Evolutionary conservation across 2,113 vertebrate species (phyloP).

Genomic region (Otus sunia): DNA sequence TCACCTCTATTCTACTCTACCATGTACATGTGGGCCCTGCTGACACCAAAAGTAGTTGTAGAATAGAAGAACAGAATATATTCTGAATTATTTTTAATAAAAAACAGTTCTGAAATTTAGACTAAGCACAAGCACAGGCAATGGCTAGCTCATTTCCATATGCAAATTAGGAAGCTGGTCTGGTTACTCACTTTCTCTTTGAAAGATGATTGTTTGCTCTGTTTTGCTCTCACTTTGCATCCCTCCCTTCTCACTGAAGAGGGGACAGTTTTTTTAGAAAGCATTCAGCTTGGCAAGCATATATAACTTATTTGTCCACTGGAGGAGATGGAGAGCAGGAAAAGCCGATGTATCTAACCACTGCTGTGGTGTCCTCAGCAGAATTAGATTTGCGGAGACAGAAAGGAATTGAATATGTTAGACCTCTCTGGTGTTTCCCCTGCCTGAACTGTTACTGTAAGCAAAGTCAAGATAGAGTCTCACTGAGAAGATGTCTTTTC

Average conservation of each 20-base stretch:
- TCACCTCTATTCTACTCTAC: background rate
- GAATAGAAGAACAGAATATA: background rate
- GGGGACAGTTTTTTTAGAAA: background rate
- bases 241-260: background rate
- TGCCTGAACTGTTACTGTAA: background rate
- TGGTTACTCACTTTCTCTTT: background rate
- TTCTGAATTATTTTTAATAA: background rate
- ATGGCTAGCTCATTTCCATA: background rate
- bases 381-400: background rate
- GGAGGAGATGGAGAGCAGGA: background rate
- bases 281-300: background rate
- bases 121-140: background rate
- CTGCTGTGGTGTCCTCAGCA: background rate
- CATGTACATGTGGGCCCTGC: accelerated
- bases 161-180: background rate
- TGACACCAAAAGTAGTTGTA: background rate
- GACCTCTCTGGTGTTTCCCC: background rate
- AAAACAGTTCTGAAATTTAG: background rate
- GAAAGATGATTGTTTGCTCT: background rate
- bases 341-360: background rate
- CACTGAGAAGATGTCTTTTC: background rate
- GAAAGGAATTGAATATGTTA: background rate
- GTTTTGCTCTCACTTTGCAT: background rate
- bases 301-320: background rate
- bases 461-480: background rate